These are phyloP conservation scores for Glossophaga mutica DNA, from an alignment of 2,797 vertebrate genomes.

Conservation along the genomic window DNA sequence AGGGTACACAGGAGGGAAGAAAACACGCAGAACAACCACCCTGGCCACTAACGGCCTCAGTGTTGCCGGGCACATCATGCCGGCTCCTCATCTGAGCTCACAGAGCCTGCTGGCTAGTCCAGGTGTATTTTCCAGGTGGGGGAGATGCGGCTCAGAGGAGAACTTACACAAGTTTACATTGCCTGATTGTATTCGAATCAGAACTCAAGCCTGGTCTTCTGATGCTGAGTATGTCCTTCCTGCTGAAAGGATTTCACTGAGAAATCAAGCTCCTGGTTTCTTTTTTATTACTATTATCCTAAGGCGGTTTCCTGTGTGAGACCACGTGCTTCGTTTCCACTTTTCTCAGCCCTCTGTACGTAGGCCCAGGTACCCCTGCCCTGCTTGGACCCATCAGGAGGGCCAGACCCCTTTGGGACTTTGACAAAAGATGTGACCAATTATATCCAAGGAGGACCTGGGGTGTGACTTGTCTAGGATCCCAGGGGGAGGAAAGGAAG, in stretches of 20 bases:
- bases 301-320: neutral
- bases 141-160: neutral
- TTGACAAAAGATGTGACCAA: no score
- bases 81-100: neutral
- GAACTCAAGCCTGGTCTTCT: neutral
- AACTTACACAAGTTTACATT: no score
- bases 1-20: neutral
- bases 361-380: neutral
- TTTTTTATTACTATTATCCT: neutral
- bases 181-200: neutral
- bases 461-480: neutral
- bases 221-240: neutral
- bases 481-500: rapidly evolving
- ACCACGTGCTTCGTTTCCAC: neutral
- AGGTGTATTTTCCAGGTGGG: neutral
- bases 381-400: neutral
- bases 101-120: rapidly evolving
- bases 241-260: neutral
- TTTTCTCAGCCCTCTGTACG: neutral
- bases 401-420: neutral
- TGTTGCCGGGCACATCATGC: neutral
- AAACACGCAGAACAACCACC: neutral
- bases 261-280: neutral
- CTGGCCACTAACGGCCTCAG: neutral
- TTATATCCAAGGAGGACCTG: neutral